Base-by-base conservation (phyloP, 2,888 invertebrate species). In the Itoplectis maculator region DNA sequence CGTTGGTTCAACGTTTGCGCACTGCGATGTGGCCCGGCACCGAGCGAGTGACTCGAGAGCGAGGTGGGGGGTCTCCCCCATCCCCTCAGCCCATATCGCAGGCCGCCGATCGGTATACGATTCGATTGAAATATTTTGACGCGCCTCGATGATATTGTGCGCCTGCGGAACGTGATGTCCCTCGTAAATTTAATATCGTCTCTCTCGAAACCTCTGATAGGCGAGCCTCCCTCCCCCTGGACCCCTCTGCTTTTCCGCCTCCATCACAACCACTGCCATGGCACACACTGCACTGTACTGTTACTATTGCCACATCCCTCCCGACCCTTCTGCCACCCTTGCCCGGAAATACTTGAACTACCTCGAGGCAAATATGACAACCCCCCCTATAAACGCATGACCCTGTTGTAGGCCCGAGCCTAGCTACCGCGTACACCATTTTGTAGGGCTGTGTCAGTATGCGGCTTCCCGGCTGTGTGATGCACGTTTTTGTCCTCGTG, bases 71-170 rank as follows among this genome's bases (percentile, higher is more conserved):
- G 40, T 35, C 45, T 65, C 29, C 40, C 73, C 40, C 42, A 18
- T 18, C 13, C 72, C 29, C 51, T 9, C 40, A n/a, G 69, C 54
- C 73, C 69, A 77, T 77, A 63, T 37, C 65, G 59, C 72, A 20
- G 35, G 18, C 29, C 51, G 18, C 47, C 73, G 79, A 81, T 51
- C 70, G 70, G 65, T 56, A 66, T 72, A 72, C 77, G 85, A 84
- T 84, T 75, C 82, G 80, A 84, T 83, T 85, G 85, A 82, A 84
- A 84, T 85, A 85, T 85, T 82, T 85, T 81, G 82, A 84, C 79
- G 73, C 73, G 51, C 56, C 59, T 77, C 65, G 81, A 83, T 80
- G 69, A 84, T 82, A 82, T 79, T 74, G 79, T 77, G 72, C 65
- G 77, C 75, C 68, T 51, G 79, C 76, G 51, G 72, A 78, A 74